Evolutionary conservation across 2,888 invertebrate species (phyloP).

Genomic region (Cyclophora punctaria): DNA sequence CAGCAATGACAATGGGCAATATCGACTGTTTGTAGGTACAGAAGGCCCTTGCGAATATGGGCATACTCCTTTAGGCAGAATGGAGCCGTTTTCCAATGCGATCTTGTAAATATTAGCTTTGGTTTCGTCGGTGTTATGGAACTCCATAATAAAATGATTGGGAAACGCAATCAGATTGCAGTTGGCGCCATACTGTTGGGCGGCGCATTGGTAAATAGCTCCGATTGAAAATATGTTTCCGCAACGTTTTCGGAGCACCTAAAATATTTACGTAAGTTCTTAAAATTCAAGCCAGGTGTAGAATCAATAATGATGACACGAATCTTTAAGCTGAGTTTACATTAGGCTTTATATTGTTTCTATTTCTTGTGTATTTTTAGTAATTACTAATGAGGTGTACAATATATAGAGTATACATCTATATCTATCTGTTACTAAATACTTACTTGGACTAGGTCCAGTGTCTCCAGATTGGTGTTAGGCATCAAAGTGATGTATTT

Average conservation of each 20-base stretch:
- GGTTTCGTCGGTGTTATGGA: conserved; percentile 27
- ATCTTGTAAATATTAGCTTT: conserved; percentile 28
- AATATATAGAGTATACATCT: too few relatives aligned
- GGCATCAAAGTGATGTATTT: conserved; percentile 26
- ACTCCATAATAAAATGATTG: conserved; percentile 50
- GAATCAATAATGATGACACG: too few relatives aligned
- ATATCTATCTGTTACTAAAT: too few relatives aligned
- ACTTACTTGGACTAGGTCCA: conserved; percentile 41
- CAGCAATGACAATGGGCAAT: conserved; percentile 37
- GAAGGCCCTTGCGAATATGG: conserved; percentile 29
- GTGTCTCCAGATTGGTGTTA: conserved; percentile 32
- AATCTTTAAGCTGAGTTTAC: too few relatives aligned
- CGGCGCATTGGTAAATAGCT: conserved; percentile 45
- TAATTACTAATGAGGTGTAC: too few relatives aligned
- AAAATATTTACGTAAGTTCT: conserved; percentile 10
- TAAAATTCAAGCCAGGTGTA: too few relatives aligned
- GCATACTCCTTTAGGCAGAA: conserved; percentile 37
- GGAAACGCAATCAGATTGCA: conserved; percentile 48
- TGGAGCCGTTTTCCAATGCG: conserved; percentile 36
- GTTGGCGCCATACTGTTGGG: conserved; percentile 39
- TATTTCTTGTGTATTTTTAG: too few relatives aligned
- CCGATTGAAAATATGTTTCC: conserved; percentile 37
- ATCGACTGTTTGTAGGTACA: conserved; percentile 15
- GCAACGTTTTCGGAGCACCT: conserved; percentile 38
- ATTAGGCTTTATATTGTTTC: too few relatives aligned